Evolutionary conservation across 2,113 vertebrate genomes (phyloP).

Genomic region (Puntigrus tetrazona): DNA sequence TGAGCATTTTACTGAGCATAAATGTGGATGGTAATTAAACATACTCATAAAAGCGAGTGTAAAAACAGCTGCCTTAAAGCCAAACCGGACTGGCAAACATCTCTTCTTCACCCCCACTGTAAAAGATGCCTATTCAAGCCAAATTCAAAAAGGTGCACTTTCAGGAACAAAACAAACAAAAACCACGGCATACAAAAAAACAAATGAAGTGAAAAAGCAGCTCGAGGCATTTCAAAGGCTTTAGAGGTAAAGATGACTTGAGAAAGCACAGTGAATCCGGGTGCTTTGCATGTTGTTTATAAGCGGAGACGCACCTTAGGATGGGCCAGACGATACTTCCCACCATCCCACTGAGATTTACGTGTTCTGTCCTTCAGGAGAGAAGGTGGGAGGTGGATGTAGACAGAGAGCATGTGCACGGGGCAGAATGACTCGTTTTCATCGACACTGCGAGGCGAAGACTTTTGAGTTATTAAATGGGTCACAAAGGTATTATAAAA

Average conservation of each 20-base stretch:
- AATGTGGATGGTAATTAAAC: not conserved
- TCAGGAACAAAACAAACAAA: not conserved
- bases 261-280: not conserved
- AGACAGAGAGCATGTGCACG: not conserved
- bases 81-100: not conserved
- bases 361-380: conserved; percentile 12
- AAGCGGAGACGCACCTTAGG: not conserved
- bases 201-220: not conserved
- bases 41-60: too few species aligned
- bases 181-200: not conserved
- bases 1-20: too few species aligned
- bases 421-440: conserved; percentile 32
- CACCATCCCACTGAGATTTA: not conserved
- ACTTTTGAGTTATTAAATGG: too few species aligned
- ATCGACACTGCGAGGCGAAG: too few species aligned
- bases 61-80: not conserved
- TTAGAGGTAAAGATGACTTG: not conserved
- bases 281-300: not conserved
- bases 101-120: not conserved
- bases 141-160: not conserved
- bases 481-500: not conserved
- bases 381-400: not conserved
- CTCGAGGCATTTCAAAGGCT: not conserved
- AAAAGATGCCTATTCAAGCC: not conserved
- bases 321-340: not conserved